phyloP scores from a whole-genome alignment of 2,797 vertebrate species.

The Sebastes taczanowskii region DNA sequence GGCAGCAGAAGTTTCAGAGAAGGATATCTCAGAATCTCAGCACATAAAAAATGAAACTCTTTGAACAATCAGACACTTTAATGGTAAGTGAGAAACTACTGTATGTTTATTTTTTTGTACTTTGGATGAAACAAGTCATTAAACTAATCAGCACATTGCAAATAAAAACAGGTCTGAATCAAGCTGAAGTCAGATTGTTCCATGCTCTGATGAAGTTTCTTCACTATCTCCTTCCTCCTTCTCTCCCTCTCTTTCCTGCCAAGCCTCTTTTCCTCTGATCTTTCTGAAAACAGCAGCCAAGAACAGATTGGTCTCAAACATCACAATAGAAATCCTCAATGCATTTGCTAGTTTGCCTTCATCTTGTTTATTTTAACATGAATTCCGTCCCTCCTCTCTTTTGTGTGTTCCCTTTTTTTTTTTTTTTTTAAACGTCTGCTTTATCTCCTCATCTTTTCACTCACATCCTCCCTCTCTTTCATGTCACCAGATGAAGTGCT shows the following conservation, averaged over 20 bases:
- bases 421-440: background rate
- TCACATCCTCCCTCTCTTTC: background rate
- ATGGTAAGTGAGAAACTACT: background rate
- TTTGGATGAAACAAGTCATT: conserved; percentile 7
- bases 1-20: background rate
- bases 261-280: conserved; percentile 24
- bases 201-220: background rate
- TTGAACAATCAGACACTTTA: background rate
- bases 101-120: background rate
- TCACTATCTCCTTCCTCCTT: conserved; percentile 11
- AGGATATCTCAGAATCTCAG: background rate
- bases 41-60: background rate
- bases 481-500: conserved; percentile 85
- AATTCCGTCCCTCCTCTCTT: background rate
- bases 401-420: background rate
- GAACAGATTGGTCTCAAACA: conserved; percentile 9
- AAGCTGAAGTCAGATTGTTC: background rate
- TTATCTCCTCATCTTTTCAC: background rate
- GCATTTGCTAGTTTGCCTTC: conserved; percentile 14
- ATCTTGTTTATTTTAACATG: background rate
- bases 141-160: conserved; percentile 13
- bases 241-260: conserved; percentile 10
- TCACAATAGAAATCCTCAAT: background rate
- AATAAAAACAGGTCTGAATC: background rate
- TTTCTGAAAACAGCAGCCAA: conserved; percentile 29